These are phyloP conservation scores for Forbesichthys papilliferus DNA, from an alignment of 2,113 vertebrate genomes.

Conservation along the genomic window DNA sequence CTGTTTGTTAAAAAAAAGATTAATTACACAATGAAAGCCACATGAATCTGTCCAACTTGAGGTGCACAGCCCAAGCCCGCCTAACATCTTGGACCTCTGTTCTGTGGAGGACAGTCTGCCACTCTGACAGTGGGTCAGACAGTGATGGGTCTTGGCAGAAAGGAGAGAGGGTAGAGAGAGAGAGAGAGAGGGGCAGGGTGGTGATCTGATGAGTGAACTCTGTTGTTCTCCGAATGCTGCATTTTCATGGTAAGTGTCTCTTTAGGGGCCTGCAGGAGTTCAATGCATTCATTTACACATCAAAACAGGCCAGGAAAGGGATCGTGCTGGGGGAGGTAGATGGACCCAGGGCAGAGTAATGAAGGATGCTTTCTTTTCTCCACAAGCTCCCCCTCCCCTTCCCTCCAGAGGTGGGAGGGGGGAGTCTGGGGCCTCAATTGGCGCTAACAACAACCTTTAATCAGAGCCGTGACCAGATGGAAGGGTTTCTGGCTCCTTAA, in stretches of 20 bases:
- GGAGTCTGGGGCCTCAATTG: slow-evolving; percentile 57
- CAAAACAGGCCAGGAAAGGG: slow-evolving; percentile 79
- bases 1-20: too few species aligned
- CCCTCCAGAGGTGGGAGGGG: slow-evolving; percentile 64
- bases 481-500: slow-evolving; percentile 43
- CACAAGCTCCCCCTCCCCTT: slow-evolving; percentile 27
- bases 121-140: slow-evolving; percentile 7
- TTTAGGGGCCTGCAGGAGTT: slow-evolving; percentile 79
- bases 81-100: too few species aligned
- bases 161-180: neutral
- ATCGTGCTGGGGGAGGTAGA: slow-evolving; percentile 69
- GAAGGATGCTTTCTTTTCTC: slow-evolving; percentile 79
- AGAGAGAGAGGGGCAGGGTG: slow-evolving; percentile 46
- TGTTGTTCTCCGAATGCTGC: slow-evolving; percentile 66
- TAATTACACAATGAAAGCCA: too few species aligned
- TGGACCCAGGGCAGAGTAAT: slow-evolving; percentile 71
- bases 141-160: slow-evolving; percentile 29
- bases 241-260: slow-evolving; percentile 83
- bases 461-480: slow-evolving; percentile 75
- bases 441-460: slow-evolving; percentile 77
- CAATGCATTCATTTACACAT: slow-evolving; percentile 84
- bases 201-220: slow-evolving; percentile 58
- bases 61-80: too few species aligned
- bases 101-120: too few species aligned
- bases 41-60: too few species aligned